phyloP scores from a whole-genome alignment of 2,113 vertebrate species.

The Narcine bancroftii region DNA sequence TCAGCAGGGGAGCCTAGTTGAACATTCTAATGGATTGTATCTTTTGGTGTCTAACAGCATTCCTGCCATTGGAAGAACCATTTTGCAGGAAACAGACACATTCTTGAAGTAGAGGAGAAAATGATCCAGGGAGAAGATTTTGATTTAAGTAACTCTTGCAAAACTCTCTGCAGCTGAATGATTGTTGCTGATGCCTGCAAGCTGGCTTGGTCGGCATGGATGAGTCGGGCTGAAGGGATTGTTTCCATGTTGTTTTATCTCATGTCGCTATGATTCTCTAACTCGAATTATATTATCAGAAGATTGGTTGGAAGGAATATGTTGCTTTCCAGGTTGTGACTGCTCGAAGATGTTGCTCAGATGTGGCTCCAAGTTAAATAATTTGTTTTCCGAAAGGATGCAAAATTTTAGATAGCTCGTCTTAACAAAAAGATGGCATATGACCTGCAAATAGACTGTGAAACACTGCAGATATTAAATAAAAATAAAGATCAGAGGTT shows the following conservation, averaged over 20 bases:
- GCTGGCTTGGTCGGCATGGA: not conserved
- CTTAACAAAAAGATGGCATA: not conserved
- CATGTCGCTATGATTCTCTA: too few relatives aligned
- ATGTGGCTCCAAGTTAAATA: not conserved
- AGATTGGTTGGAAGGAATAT: not conserved
- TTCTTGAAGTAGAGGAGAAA: not conserved
- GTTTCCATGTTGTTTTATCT: too few relatives aligned
- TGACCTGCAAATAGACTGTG: not conserved
- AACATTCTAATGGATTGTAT: not conserved
- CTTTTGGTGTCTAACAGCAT: not conserved
- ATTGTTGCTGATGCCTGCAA: not conserved
- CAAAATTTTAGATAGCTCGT: not conserved
- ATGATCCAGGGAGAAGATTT: not conserved
- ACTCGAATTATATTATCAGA: too few relatives aligned
- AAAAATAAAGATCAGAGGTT: not conserved
- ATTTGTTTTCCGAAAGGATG: not conserved
- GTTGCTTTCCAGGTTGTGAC: not conserved
- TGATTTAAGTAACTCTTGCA: not conserved
- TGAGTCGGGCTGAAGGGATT: too few relatives aligned
- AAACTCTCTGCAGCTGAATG: not conserved
- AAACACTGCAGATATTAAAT: not conserved
- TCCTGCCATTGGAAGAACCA: not conserved
- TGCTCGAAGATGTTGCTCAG: not conserved
- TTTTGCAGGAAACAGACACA: not conserved
- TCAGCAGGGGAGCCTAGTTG: not conserved